phyloP scores from a whole-genome alignment of 2,113 vertebrate genomes.

The Irena cyanogastra region DNA sequence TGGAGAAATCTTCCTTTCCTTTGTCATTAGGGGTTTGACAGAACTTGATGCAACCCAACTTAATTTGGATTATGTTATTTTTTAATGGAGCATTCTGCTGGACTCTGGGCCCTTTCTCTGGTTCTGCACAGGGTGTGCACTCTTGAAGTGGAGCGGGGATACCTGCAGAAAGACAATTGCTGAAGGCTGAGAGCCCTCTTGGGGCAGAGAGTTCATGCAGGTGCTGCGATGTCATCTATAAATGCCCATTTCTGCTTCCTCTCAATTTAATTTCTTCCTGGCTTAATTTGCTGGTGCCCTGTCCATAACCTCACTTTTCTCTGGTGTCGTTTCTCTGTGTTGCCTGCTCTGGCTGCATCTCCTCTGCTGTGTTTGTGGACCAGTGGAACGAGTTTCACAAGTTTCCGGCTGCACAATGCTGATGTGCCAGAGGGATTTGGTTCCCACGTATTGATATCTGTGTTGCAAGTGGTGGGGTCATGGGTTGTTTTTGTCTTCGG shows the following conservation, averaged over 20 bases:
- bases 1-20: not conserved
- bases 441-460: not conserved
- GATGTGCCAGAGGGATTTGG: not conserved
- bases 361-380: not conserved
- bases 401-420: not conserved
- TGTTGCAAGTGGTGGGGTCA: not conserved
- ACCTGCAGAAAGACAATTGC: not conserved
- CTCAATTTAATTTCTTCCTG: constrained; percentile 32
- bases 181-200: not conserved
- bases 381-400: constrained; percentile 9
- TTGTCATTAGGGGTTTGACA: not conserved
- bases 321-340: not conserved
- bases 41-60: not conserved
- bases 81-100: not conserved
- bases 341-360: not conserved
- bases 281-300: not conserved
- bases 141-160: not conserved
- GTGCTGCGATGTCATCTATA: not conserved
- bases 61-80: not conserved
- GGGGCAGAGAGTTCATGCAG: not conserved
- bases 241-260: constrained; percentile 6
- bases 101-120: not conserved
- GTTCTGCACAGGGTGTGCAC: fast-evolving
- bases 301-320: not conserved
- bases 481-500: not conserved